Evolutionary conservation across 2,797 vertebrate genomes (phyloP).

Genomic region (Leptodactylus fallax): DNA sequence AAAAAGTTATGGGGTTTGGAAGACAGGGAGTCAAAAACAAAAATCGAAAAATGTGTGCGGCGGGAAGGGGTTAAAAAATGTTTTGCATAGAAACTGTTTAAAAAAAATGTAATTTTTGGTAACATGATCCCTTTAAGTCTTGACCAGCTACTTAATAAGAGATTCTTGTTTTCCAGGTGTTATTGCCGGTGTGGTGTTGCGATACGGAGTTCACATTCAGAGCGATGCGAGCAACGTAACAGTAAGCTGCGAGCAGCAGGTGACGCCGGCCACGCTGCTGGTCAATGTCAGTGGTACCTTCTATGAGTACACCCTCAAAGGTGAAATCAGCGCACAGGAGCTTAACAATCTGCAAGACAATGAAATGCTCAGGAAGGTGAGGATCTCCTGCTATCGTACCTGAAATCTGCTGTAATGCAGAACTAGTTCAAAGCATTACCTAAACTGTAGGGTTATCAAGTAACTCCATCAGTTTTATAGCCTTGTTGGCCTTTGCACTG

Average conservation of each 20-base stretch:
- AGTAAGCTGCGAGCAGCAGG: constrained; percentile 87
- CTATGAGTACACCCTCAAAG: constrained; percentile 96
- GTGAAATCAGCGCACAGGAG: constrained; percentile 86
- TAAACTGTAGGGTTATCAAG: background rate
- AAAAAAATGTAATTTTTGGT: too few species aligned
- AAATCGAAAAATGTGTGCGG: too few species aligned
- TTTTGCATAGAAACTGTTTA: too few species aligned
- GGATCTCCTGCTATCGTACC: background rate
- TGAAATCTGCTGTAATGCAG: too few species aligned
- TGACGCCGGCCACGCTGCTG: constrained; percentile 90
- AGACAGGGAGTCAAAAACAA: too few species aligned
- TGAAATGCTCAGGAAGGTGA: constrained; percentile 98
- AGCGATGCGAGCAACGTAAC: constrained; percentile 86
- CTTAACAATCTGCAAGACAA: constrained; percentile 89
- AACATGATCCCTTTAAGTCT: too few species aligned
- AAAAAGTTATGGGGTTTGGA: too few species aligned
- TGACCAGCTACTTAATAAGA: too few species aligned
- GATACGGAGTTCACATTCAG: constrained; percentile 92
- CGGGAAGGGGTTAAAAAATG: too few species aligned
- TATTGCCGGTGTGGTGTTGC: constrained; percentile 90
- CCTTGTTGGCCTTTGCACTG: background rate
- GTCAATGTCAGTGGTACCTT: constrained; percentile 93
- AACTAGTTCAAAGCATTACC: background rate
- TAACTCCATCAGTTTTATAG: background rate
- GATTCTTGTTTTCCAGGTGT: constrained; percentile 79